Conservation (phyloP, 2,113 vertebrate genomes). For the Limnothrissa miodon region DNA sequence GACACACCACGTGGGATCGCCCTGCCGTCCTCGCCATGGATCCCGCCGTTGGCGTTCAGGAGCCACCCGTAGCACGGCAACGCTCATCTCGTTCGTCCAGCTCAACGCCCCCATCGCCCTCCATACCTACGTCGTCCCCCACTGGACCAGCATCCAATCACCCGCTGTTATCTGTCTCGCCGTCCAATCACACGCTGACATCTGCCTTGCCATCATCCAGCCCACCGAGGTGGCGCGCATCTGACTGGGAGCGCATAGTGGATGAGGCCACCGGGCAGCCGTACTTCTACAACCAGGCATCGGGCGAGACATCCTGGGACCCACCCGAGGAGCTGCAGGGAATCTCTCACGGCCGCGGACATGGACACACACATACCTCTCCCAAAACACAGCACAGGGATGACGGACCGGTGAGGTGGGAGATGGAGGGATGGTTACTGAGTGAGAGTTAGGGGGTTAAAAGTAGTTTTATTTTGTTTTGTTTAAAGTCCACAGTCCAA, state of each 20-base stretch:
- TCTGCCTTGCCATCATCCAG: conserved; percentile 33
- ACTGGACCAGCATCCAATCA: not conserved
- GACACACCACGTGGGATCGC: conserved; percentile 88
- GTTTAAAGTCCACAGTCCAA: too few species aligned
- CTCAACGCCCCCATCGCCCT: conserved; percentile 33
- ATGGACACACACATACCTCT: not conserved
- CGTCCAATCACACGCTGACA: not conserved
- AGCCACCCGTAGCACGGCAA: not conserved
- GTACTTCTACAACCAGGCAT: conserved; percentile 87
- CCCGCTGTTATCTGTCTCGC: not conserved
- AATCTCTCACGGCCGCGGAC: not conserved
- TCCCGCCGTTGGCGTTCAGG: conserved; percentile 44
- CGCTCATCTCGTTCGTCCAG: conserved; percentile 41
- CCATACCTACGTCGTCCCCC: conserved; percentile 39
- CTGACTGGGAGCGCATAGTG: conserved; percentile 81
- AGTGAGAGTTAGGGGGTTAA: too few species aligned
- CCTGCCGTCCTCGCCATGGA: conserved; percentile 68
- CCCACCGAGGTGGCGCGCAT: conserved; percentile 54
- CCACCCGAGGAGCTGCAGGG: conserved; percentile 61
- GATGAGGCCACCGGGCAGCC: conserved; percentile 79
- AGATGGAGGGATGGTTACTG: not conserved
- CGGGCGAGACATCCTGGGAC: conserved; percentile 90
- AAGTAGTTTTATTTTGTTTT: too few species aligned
- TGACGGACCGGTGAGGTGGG: conserved; percentile 59
- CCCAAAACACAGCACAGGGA: conserved; percentile 51